These are phyloP conservation scores for Ochropleura leucogaster DNA, from an alignment of 2,888 invertebrate genomes.

Conservation along the genomic window DNA sequence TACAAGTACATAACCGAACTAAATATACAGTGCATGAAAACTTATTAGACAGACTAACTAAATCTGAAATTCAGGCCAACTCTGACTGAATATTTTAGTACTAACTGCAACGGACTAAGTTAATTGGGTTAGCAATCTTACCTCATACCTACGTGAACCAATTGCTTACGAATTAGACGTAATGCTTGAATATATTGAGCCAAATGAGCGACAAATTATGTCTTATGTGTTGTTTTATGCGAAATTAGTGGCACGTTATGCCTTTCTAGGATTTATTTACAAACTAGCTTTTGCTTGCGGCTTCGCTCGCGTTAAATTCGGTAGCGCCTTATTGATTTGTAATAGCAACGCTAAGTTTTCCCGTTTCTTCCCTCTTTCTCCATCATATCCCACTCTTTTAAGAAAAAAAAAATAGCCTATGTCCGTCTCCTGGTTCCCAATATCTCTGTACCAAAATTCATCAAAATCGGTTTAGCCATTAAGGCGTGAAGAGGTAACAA, in stretches of 20 bases:
- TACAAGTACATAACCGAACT: constrained; percentile 9
- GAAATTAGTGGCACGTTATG: not conserved
- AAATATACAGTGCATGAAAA: constrained; percentile 2
- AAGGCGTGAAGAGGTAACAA: no score
- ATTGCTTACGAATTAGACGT: constrained; percentile 26
- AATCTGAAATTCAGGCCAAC: constrained; percentile 40
- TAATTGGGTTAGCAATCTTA: constrained; percentile 37
- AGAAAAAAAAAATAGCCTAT: no score
- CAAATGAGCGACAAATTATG: not conserved
- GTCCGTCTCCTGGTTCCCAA: no score
- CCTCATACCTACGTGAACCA: constrained; percentile 23
- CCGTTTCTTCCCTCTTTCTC: no score
- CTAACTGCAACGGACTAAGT: constrained; percentile 7
- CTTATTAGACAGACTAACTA: constrained; percentile 25
- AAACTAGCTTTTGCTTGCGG: no score
- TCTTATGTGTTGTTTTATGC: not conserved
- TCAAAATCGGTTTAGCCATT: no score
- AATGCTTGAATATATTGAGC: not conserved
- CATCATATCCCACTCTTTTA: no score
- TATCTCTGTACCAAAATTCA: no score
- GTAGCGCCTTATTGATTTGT: no score
- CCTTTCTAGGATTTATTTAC: not conserved
- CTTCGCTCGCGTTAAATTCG: no score
- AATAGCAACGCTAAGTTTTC: no score
- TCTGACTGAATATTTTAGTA: constrained; percentile 45